Conservation (phyloP, 2,888 invertebrate species). For the Microctonus aethiopoides region DNA sequence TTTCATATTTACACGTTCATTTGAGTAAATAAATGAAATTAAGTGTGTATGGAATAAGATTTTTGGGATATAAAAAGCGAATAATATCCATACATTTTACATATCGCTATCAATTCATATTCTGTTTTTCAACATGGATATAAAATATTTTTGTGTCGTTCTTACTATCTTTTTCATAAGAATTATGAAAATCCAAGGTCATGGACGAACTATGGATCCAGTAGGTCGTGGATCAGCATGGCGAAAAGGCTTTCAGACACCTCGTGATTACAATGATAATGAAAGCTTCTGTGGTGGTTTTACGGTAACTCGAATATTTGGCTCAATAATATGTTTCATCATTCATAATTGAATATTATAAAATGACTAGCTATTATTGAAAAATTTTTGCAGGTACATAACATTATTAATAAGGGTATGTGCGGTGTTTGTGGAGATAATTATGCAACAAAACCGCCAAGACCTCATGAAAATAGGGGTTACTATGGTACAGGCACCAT, state of each 20-base stretch:
- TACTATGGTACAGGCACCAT: conserved; percentile 68
- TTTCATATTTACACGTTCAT: not conserved
- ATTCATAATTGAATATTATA: not conserved
- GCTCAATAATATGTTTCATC: not conserved
- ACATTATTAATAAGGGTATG: conserved; percentile 62
- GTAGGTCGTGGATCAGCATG: conserved; percentile 42
- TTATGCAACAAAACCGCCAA: conserved; percentile 64
- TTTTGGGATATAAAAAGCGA: not conserved
- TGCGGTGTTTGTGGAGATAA: conserved; percentile 72
- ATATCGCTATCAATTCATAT: too few species aligned
- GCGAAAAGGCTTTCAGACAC: conserved; percentile 38
- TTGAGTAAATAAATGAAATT: not conserved
- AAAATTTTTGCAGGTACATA: conserved; percentile 25
- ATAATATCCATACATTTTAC: too few species aligned
- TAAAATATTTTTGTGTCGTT: not conserved
- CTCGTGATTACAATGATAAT: conserved; percentile 39
- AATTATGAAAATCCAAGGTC: not conserved
- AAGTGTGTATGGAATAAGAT: not conserved
- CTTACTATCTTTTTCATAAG: not conserved
- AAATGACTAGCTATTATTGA: not conserved
- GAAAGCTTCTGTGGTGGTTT: conserved; percentile 42
- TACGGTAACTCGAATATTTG: conserved; percentile 21
- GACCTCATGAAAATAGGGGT: conserved; percentile 70
- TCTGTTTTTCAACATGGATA: not conserved
- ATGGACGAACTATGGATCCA: conserved; percentile 42